Conservation (phyloP, 2,113 vertebrate genomes). For the Alethe diademata region DNA sequence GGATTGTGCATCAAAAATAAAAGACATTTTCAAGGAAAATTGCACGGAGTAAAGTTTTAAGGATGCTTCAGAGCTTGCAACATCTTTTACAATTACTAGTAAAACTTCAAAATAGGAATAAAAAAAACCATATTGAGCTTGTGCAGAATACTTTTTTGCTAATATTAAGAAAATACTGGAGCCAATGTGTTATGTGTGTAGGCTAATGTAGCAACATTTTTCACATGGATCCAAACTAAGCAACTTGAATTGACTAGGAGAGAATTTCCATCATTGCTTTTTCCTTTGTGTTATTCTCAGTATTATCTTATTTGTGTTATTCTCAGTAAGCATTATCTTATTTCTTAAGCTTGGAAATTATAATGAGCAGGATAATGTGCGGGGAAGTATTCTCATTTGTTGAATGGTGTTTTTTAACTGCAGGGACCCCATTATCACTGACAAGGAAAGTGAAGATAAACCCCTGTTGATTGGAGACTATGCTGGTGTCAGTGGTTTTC, state of each 20-base stretch:
- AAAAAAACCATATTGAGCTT: background rate
- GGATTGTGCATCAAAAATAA: background rate
- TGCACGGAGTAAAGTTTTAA: background rate
- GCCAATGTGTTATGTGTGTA: background rate
- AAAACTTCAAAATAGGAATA: conserved; percentile 5
- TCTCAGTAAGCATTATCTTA: background rate
- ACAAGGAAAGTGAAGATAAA: background rate
- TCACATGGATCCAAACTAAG: background rate
- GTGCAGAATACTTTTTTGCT: background rate
- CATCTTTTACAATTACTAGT: background rate
- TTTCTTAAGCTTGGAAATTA: background rate
- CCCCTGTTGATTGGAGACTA: background rate
- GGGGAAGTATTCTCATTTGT: background rate
- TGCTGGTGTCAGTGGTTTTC: background rate
- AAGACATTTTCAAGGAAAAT: background rate
- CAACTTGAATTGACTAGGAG: background rate
- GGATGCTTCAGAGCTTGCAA: background rate
- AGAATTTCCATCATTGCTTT: background rate
- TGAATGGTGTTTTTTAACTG: background rate
- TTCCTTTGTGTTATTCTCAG: background rate
- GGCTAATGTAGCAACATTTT: conserved; percentile 12
- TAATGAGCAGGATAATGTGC: background rate
- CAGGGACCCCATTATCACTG: background rate
- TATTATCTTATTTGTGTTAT: background rate
- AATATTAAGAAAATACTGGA: background rate